Evolutionary conservation across 2,113 vertebrate genomes (phyloP).

Genomic region (Triplophysa tibetana): DNA sequence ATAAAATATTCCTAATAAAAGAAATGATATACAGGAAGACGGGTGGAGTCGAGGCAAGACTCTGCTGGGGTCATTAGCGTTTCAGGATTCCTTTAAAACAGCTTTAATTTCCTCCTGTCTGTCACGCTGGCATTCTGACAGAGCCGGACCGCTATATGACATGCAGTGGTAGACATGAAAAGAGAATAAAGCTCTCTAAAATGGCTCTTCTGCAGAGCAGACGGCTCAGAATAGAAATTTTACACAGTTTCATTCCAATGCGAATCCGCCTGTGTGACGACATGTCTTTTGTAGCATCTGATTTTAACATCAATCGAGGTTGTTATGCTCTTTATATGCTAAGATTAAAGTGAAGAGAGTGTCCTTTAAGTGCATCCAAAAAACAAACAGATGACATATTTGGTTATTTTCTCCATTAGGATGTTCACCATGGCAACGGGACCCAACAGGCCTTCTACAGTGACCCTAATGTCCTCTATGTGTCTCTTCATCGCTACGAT

Average conservation of each 20-base stretch:
- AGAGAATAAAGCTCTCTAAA: slow-evolving; percentile 56
- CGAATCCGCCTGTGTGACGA: not conserved
- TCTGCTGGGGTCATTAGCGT: slow-evolving; percentile 45
- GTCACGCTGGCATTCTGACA: slow-evolving; percentile 55
- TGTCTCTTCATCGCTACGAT: slow-evolving; percentile 96
- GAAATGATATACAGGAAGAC: not conserved
- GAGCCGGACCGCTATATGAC: slow-evolving; percentile 2
- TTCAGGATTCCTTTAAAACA: slow-evolving; percentile 66
- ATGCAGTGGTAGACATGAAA: slow-evolving; percentile 34
- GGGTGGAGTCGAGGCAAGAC: slow-evolving; percentile 20
- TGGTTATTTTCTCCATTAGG: slow-evolving; percentile 61
- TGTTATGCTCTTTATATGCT: not conserved
- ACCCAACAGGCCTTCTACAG: slow-evolving; percentile 93
- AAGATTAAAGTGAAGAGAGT: not conserved
- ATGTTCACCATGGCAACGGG: slow-evolving; percentile 83
- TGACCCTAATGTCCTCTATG: slow-evolving; percentile 89
- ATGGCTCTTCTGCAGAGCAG: slow-evolving; percentile 46
- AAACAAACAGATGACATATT: not conserved
- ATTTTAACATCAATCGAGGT: slow-evolving; percentile 32
- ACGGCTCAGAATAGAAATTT: slow-evolving; percentile 49
- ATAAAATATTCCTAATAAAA: no score
- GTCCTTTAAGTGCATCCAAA: no score
- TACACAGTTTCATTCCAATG: slow-evolving; percentile 22
- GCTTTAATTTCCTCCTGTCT: slow-evolving; percentile 75
- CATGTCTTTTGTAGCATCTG: slow-evolving; percentile 44